Base-by-base conservation (phyloP, 2,113 vertebrate genomes). In the Hypanus sabinus region DNA sequence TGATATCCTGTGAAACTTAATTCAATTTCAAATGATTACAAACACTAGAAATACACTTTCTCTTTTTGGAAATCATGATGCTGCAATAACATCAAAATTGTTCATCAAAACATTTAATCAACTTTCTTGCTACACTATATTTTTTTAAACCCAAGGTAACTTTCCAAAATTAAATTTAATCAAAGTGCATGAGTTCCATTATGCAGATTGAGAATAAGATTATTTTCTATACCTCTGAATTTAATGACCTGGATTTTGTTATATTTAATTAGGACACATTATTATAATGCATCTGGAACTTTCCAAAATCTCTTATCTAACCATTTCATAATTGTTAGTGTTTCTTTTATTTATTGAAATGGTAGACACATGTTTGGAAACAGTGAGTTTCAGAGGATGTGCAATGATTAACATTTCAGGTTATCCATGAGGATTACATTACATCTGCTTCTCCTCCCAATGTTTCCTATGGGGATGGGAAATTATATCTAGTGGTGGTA, bases 21-120 rank as follows among this genome's bases (percentile, higher is more conserved):
- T 68, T 90, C 85, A 90, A 90, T 90, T 65, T 65, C 85, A 36
- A 68, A 20, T 90, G 60, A 62, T 65, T 90, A 30, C 85, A 90
- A 90, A 18, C 65, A 90, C n/a, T 20, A 5, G 60, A 68, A n/a
- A 33, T 90, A 65, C 85, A 90, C 60, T 8, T 90, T 85, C 81
- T 83, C 80, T 85, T 46, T 65, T 65, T 65, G 85, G n/a, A 68
- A 90, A 90, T 90, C 85, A 90, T 90, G 16, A 18, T 68, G 60
- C 27, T 65, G 14, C n/a, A 33, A 90, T 90, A 90, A 90, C 33
- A 90, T 90, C 20, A 90, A 90, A 33, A 90, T 20, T 33, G 7
- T 68, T 90, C 85, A 90, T 68, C 85, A 88, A 65, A 65, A 33
- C 12, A 65, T 65, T 87, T 65, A 88, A 65, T 88, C n/a, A 90